phyloP scores from a whole-genome alignment of 2,113 vertebrate species.

The Henicopernis longicauda region DNA sequence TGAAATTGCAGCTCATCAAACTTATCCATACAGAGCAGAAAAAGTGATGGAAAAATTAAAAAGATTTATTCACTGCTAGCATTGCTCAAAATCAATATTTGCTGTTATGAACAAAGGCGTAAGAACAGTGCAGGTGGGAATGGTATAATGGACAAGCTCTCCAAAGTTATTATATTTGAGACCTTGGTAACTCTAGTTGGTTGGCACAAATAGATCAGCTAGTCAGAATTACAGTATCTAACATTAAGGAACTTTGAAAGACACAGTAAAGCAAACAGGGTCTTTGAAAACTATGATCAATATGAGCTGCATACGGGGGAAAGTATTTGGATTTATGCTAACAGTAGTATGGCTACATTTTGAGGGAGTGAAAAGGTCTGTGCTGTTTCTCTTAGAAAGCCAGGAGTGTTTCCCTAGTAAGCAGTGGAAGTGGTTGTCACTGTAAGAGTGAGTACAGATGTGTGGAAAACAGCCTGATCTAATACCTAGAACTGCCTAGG shows the following conservation, averaged over 20 bases:
- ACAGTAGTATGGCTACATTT: neutral
- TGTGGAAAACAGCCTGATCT: neutral
- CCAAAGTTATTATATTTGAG: neutral
- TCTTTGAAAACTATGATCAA: neutral
- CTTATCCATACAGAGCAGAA: neutral
- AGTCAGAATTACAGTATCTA: neutral
- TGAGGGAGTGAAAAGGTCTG: neutral
- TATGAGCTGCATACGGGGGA: neutral
- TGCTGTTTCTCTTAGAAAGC: neutral
- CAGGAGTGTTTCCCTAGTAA: neutral
- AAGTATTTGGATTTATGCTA: neutral
- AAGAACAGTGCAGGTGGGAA: neutral
- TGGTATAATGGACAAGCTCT: neutral
- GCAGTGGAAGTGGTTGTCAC: neutral
- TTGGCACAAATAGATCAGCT: neutral
- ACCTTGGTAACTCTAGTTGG: neutral
- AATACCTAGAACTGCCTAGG: neutral
- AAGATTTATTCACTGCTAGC: neutral
- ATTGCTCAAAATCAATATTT: neutral
- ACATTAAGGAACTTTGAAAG: neutral
- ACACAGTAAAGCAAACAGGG: neutral
- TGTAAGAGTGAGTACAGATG: neutral
- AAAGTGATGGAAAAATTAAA: neutral
- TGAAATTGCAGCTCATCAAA: neutral
- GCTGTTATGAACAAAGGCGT: neutral